Percentiles rank a stretch among this genome's conserved stretches.
These are phyloP conservation scores for Fragum fragum DNA, from an alignment of 2,888 invertebrate genomes.

Conservation along the genomic window DNA sequence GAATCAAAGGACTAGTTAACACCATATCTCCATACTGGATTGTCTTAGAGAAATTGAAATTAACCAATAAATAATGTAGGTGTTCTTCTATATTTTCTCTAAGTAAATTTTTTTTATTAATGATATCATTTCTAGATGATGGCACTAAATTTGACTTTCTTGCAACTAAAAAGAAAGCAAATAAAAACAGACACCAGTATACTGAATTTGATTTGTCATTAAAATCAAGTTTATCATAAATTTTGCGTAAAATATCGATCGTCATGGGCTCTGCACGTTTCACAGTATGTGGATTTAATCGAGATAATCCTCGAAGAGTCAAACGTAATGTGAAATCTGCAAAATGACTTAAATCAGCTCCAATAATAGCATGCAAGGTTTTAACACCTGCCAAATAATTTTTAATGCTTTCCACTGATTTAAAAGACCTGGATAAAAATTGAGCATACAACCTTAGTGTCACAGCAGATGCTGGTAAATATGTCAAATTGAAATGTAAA, in stretches of 20 bases:
- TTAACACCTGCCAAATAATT: no score
- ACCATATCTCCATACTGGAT: no score
- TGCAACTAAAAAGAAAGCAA: no score
- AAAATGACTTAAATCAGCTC: conserved; percentile 12
- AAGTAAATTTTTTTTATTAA: not conserved
- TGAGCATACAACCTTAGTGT: no score
- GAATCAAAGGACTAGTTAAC: not conserved
- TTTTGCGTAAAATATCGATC: not conserved
- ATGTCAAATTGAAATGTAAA: no score
- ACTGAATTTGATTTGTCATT: not conserved
- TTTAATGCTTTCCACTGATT: no score
- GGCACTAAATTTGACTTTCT: no score
- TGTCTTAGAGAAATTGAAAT: no score
- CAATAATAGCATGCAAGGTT: conserved; percentile 6
- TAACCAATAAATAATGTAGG: no score
- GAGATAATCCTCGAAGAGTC: conserved; percentile 18
- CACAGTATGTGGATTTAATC: conserved; percentile 3
- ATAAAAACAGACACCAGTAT: conserved; percentile 17
- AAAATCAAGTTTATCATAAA: not conserved
- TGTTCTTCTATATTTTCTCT: not conserved
- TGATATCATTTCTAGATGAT: not conserved
- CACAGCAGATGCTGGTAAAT: no score
- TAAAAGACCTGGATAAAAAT: no score
- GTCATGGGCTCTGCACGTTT: no score
- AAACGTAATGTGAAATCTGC: conserved; percentile 25